Conservation (phyloP, 2,113 vertebrate genomes). For the Elaphurus davidianus region DNA sequence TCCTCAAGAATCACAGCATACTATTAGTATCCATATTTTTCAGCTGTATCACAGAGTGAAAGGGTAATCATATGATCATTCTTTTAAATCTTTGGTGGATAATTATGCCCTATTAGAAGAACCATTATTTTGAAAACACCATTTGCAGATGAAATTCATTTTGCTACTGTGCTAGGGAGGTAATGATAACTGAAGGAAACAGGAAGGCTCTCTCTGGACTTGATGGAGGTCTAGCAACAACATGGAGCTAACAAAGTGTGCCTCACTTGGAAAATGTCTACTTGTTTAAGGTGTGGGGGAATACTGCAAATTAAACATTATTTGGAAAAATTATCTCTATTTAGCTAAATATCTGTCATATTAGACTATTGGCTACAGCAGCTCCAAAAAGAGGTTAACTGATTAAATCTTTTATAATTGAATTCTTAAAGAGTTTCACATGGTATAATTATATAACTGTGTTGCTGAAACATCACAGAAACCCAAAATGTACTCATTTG, state of each 20-base stretch:
- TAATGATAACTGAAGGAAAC: background rate
- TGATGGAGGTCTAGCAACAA: background rate
- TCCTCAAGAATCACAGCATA: background rate
- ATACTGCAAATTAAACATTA: background rate
- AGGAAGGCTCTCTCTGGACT: background rate
- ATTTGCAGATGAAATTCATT: background rate
- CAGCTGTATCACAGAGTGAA: background rate
- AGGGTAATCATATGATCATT: background rate
- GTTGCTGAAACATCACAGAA: background rate
- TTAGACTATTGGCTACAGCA: background rate
- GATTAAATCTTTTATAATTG: background rate
- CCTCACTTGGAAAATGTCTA: background rate
- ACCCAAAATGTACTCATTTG: background rate
- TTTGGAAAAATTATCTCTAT: background rate
- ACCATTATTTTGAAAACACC: background rate
- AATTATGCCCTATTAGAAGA: background rate
- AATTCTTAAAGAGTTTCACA: slow-evolving; percentile 6
- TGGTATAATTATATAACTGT: background rate
- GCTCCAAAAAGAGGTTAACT: background rate
- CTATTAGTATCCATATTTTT: background rate
- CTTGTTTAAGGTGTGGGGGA: background rate
- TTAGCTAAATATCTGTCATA: background rate
- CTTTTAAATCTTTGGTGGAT: background rate
- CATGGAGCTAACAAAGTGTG: background rate
- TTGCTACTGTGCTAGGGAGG: background rate